Base-by-base conservation (phyloP, 2,797 vertebrate species). In the Naso thynnoides region DNA sequence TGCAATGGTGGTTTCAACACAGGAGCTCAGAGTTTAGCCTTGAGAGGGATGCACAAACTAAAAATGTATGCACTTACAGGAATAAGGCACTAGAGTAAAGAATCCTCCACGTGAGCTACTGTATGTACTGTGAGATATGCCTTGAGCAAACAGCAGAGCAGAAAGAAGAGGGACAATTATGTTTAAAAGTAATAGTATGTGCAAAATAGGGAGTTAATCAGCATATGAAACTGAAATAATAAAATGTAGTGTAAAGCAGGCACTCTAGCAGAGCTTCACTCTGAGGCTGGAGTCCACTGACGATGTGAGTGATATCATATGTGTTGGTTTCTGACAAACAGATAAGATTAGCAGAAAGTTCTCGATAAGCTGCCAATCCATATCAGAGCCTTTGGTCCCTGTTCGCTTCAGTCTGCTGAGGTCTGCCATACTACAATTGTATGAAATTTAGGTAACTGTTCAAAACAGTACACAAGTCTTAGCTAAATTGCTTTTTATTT, bases 21-120 rank as follows among this genome's bases (percentile, higher is more conserved):
- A 8, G 8, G 33, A 42, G 45, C 9, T 57, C 53, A 69, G 50
- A 36, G 33, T 36, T 42, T 24, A 47, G 36, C 56, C 19, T 9
- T 39, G 8, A 18, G 15, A 15, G 39, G 21, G 8, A 58, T 8
- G 3, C 21, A 24, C 15, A 45, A 38, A 42, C 26, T 15, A 26
- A 23, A 59, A 60, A 67, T 58, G 16, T 4, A n/a, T 75, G 21
- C 36, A 7, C 33, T 41, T 18, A 23, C 56, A 61, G 63, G 8
- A 61, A 16, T 26, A 8, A 29, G 9, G 24, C 13, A 58, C n/a
- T 38, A 21, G n/a, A 47, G 11, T 50, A 47, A 64, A 50, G 9
- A 9, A 21, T 47, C 45, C 19, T 21, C 24, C 54, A 27, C 4
- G 27, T 21, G 54, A 29, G 33, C 54, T 23, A n/a, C 38, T 0